Base-by-base conservation (phyloP, 2,888 invertebrate species). In the Lypha dubia region DNA sequence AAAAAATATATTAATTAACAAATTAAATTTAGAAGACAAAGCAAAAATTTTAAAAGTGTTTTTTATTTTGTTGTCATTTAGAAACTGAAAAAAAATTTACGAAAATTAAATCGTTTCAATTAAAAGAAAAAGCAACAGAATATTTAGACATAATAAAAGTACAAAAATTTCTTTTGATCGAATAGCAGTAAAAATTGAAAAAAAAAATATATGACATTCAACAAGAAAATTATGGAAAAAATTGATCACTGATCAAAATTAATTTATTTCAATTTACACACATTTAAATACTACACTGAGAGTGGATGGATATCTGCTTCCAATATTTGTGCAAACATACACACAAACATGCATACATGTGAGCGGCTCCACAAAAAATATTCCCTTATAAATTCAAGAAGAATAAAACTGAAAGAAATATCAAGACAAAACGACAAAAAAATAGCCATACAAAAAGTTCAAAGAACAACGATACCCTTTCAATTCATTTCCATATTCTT, bases 211-310 rank as follows among this genome's bases (percentile, higher is more conserved):
- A 46, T 63, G 44, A 46, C 63, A 46, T 17, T 63, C 28, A n/a
- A 32, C 17, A 32, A 35, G 17, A 32, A 71, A 58, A 44, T 17
- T 4, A 20, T 24, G 28, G 46, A 35, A 56, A 70, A 62, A 68
- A 44, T 44, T 76, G 68, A 84, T 82, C 87, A 87, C 76, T 86
- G 85, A 85, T 83, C 85, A 80, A 84, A 77, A 84, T 77, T 83
- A 87, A 87, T 87, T 86, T 87, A 87, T 87, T 86, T 87, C 84
- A 87, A 87, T 87, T 87, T 83, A 73, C 82, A 67, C 74, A 63
- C 68, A 83, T 53, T n/a, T 76, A 71, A 75, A 70, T 75, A 53
- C 28, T 17, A n/a, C n/a, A n/a, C 44, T 44, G n/a, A 51, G 41
- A n/a, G n/a, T n/a, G n/a, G n/a, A n/a, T 44, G 44, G 51, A 73